Evolutionary conservation across 1,140 invertebrate genomes (phyloP), one percentile per base, ranked within the genome.

Genomic region (Tribolium castaneum): DNA sequence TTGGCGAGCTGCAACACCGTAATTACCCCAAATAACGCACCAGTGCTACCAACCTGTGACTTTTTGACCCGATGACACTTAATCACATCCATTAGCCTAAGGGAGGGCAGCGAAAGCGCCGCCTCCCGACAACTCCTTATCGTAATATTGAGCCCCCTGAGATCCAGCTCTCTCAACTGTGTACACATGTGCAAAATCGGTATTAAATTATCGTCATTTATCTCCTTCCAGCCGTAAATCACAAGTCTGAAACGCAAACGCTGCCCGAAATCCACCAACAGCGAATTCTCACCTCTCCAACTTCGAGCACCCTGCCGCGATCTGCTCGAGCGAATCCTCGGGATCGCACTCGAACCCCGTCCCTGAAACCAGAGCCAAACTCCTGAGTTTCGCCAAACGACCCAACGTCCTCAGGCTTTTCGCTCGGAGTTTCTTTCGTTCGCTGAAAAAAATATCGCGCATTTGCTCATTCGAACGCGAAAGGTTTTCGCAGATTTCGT

Each of bases 51-150:
- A 45, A 80, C 79, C 70, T 82, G 80, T 35, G 76, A 30, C 22
- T 81, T 83, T 71, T 82, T 83, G 12, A 83, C 78, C n/a, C 82
- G 72, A 35, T 77, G 51, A 45, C 82, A 83, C 56, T 83, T 81
- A 19, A 80, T 77, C 14, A 83, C 82, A 54, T 83, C 80, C 56
- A 83, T 35, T 16, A 59, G 76, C 73, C 80, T 62, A n/a, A 83
- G 51, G 6, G 79, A 79, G 14, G 82, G 82, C 14, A 83, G 30
- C 7, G 80, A 74, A 9, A 83, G 74, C 6, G 80, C 80, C 6
- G 82, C 82, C 76, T 83, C 82, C 30, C 79, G 51, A 75, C 82
- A 83, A 72, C 82, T 83, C 62, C 78, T 80, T 59, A 83, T 80
- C 3, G 82, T 83, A 50, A 83, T 82, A 78, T 80, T 80, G 4